Conservation (phyloP, 2,113 vertebrate genomes). For the Hypocryptadius cinnamomeus region DNA sequence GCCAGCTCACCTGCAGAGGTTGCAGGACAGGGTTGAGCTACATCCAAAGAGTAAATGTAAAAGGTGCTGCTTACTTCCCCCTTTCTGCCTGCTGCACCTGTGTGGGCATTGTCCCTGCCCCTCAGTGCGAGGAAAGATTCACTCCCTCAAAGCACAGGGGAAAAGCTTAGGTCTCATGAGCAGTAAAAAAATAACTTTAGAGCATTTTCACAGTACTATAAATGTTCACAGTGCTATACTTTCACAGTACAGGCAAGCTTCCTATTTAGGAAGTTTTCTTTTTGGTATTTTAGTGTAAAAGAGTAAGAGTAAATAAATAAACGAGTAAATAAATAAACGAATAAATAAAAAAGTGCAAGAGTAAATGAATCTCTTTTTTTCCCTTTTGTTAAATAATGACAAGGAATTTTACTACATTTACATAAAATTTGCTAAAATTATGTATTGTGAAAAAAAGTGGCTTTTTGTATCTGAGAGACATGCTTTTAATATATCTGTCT, state of each 20-base stretch:
- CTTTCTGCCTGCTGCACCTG: neutral
- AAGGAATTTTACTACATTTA: neutral
- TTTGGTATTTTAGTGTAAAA: neutral
- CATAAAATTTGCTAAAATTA: neutral
- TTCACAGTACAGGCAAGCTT: neutral
- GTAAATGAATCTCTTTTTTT: neutral
- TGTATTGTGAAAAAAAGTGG: fast-evolving
- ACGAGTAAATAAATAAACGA: neutral
- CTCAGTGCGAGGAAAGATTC: neutral
- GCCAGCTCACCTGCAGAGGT: neutral
- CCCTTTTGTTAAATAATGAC: neutral
- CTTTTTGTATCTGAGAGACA: neutral
- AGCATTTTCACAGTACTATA: neutral
- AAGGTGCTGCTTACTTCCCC: neutral
- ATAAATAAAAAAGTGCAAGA: neutral
- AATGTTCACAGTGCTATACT: too few species aligned
- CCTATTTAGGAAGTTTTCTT: neutral
- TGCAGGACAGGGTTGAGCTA: fast-evolving
- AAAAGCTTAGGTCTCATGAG: neutral
- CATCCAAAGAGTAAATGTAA: neutral
- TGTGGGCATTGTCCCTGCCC: neutral
- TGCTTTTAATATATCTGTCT: neutral
- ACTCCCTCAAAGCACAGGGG: neutral
- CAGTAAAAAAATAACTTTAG: neutral
- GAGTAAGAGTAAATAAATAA: neutral